Conservation (phyloP, 2,888 invertebrate species). For the Bombyx huttoni region DNA sequence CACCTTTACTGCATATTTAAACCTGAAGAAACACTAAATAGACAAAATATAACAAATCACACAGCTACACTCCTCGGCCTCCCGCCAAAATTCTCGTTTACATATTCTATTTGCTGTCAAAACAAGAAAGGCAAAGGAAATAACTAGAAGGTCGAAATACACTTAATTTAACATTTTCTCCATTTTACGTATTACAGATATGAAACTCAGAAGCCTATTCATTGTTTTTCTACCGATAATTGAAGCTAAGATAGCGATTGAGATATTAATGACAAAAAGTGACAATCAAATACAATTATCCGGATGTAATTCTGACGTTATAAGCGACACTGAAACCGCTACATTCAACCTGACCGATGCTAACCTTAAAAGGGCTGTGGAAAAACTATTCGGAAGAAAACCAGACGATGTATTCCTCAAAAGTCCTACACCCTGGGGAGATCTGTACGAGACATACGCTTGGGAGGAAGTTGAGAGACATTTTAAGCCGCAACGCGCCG, state of each 20-base stretch:
- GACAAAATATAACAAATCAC: no score
- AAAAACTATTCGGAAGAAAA: conserved; percentile 11
- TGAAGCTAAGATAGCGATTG: conserved; percentile 2
- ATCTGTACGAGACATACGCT: conserved; percentile 19
- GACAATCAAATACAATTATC: conserved; percentile 3
- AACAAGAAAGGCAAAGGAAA: no score
- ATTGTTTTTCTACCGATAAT: conserved; percentile 4
- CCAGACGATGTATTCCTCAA: conserved; percentile 20
- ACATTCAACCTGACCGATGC: conserved; percentile 18
- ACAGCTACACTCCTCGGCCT: no score
- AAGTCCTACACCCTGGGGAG: conserved; percentile 29
- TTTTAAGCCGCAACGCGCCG: conserved; percentile 12
- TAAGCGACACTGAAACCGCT: conserved; percentile 17
- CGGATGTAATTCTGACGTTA: conserved; percentile 12
- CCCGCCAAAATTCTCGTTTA: no score
- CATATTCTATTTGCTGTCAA: no score
- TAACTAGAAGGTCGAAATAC: no score
- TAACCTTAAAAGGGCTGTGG: conserved; percentile 13
- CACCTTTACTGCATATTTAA: no score
- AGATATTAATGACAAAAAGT: not conserved
- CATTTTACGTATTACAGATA: not conserved
- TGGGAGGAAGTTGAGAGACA: conserved; percentile 22
- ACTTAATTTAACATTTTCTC: not conserved
- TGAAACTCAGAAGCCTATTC: not conserved
- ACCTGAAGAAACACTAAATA: no score